A percentile compares a stretch with the other conserved stretches of the same genome.
Evolutionary conservation across 2,888 invertebrate species (phyloP).

Genomic region (Hanleya hanleyi): DNA sequence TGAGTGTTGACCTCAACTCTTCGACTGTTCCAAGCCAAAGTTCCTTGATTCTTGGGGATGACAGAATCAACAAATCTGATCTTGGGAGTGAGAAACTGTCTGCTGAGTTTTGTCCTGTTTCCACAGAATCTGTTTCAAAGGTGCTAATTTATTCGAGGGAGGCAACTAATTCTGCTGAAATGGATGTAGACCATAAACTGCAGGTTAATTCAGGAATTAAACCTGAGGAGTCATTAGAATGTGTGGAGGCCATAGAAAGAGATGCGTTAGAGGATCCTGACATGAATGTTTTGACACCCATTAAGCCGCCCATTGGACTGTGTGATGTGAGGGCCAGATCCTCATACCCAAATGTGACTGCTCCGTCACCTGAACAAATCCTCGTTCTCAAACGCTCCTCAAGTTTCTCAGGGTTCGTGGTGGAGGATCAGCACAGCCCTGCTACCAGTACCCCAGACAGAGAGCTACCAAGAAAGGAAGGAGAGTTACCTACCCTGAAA

Average conservation of each 20-base stretch:
- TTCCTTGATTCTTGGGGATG: not conserved
- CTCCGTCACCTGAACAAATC: not conserved
- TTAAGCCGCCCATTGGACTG: not conserved
- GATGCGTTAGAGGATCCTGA: not conserved
- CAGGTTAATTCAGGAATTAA: not conserved
- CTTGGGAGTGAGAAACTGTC: not conserved
- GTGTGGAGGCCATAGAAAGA: not conserved
- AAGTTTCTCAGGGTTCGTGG: slow-evolving; percentile 61
- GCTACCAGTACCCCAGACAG: slow-evolving; percentile 44
- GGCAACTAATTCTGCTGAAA: not conserved
- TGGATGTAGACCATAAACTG: not conserved
- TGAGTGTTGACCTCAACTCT: not conserved
- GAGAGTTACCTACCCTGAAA: not conserved
- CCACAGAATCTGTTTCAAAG: not conserved
- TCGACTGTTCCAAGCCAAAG: not conserved
- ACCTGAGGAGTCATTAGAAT: not conserved
- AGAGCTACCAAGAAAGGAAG: not conserved
- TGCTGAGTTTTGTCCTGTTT: not conserved
- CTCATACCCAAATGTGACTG: not conserved
- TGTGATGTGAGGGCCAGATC: not conserved
- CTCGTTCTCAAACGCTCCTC: slow-evolving; percentile 51
- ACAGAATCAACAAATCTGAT: not conserved
- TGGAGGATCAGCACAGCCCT: slow-evolving; percentile 53
- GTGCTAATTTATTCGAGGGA: not conserved
- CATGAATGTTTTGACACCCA: not conserved